A percentile compares a stretch with the other conserved stretches of the same genome.
These are phyloP conservation scores for Meiosimyza decipiens DNA, from an alignment of 2,888 invertebrate species.

Conservation along the genomic window DNA sequence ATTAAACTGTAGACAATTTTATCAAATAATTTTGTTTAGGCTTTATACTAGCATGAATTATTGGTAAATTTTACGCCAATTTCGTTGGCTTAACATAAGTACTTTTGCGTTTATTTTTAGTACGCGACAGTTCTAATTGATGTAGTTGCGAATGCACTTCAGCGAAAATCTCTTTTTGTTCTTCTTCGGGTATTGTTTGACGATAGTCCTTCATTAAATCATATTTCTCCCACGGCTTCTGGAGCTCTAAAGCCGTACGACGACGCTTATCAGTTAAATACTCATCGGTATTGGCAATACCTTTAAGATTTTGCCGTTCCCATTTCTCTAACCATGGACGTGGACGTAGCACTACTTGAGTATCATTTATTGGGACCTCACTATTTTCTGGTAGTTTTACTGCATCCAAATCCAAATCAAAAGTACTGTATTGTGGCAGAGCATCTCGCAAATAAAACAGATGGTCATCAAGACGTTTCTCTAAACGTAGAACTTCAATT, in stretches of 20 bases:
- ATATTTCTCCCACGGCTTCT: conserved; percentile 87
- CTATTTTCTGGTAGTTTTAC: conserved; percentile 82
- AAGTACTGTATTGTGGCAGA: conserved; percentile 89
- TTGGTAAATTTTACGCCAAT: conserved; percentile 55
- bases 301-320: conserved; percentile 83
- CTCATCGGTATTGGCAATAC: conserved; percentile 74
- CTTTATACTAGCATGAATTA: neutral
- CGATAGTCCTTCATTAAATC: conserved; percentile 96
- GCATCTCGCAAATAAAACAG: conserved; percentile 91
- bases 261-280: conserved; percentile 69
- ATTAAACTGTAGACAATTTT: too few relatives aligned
- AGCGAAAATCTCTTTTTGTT: conserved; percentile 84
- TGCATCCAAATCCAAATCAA: conserved; percentile 91
- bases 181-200: conserved; percentile 87
- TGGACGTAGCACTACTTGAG: conserved; percentile 79
- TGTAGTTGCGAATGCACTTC: conserved; percentile 84
- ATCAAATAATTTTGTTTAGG: neutral
- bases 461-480: conserved; percentile 91
- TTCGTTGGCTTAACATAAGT: conserved; percentile 73
- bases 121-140: conserved; percentile 75
- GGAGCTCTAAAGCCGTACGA: conserved; percentile 71
- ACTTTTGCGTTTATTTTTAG: conserved; percentile 73
- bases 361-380: conserved; percentile 81
- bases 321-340: conserved; percentile 93
- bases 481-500: conserved; percentile 90